phyloP scores from a whole-genome alignment of 2,888 invertebrate species.

The Thymelicus sylvestris region DNA sequence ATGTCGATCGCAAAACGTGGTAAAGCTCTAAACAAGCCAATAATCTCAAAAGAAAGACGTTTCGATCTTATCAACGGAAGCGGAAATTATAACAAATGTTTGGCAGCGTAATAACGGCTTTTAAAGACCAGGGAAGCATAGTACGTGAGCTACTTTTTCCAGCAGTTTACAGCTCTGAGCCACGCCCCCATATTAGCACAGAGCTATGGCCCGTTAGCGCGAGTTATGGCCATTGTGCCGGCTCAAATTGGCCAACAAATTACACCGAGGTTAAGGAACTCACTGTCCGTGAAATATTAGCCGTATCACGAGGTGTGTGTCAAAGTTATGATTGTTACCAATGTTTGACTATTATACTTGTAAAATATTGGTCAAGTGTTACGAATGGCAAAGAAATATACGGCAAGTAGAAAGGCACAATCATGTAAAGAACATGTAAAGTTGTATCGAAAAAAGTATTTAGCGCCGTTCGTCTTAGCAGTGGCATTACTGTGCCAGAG shows the following conservation, averaged over 20 bases:
- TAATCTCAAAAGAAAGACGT: not conserved
- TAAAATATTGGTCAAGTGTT: no score
- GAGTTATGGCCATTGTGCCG: slow-evolving; percentile 34
- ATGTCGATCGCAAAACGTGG: not conserved
- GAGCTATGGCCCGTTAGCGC: slow-evolving; percentile 44
- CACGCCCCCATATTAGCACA: slow-evolving; percentile 46
- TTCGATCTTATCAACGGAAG: not conserved
- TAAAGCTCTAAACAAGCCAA: not conserved
- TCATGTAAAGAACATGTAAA: no score
- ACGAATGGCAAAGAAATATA: no score
- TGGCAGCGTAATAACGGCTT: slow-evolving; percentile 1
- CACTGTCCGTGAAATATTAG: slow-evolving; percentile 21
- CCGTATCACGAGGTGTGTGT: slow-evolving; percentile 14
- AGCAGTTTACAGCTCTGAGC: slow-evolving; percentile 44
- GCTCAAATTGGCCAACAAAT: slow-evolving; percentile 36
- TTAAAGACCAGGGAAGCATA: not conserved
- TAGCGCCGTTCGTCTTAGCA: no score
- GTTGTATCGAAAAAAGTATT: no score
- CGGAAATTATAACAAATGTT: slow-evolving; percentile 3
- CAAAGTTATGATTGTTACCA: slow-evolving; percentile 21
- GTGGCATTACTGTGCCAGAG: no score
- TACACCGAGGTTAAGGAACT: slow-evolving; percentile 36
- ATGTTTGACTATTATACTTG: not conserved
- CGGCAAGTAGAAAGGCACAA: no score
- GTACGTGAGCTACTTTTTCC: slow-evolving; percentile 19